phyloP scores from a whole-genome alignment of 2,113 vertebrate species.

The Corythaixoides concolor region DNA sequence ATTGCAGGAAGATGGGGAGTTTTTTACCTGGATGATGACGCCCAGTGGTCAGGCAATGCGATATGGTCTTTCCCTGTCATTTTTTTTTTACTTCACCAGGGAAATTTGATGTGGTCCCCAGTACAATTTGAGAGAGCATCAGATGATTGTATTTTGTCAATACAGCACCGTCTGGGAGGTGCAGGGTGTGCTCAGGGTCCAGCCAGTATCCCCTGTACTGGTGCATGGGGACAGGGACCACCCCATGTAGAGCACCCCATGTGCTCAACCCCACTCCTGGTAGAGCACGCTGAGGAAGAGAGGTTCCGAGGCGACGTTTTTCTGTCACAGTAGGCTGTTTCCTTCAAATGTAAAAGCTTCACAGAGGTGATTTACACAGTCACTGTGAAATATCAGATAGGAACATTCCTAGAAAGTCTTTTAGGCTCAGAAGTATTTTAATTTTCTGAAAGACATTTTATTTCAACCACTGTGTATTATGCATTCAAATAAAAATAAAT shows the following conservation, averaged over 20 bases:
- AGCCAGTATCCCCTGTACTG: not conserved
- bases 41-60: too few species aligned
- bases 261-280: not conserved
- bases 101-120: not conserved
- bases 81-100: not conserved
- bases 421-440: not conserved
- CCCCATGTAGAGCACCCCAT: accelerated
- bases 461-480: not conserved
- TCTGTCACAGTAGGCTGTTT: not conserved
- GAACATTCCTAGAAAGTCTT: not conserved
- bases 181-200: not conserved
- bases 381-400: not conserved
- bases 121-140: not conserved
- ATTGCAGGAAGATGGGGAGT: not conserved
- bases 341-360: not conserved
- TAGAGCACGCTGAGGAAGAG: accelerated
- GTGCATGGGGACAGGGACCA: not conserved
- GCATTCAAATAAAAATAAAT: not conserved
- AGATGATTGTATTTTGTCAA: not conserved
- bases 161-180: accelerated
- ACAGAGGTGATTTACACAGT: not conserved
- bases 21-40: not conserved
- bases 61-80: not conserved
- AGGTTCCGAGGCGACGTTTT: not conserved
- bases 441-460: not conserved